Percentiles rank a stretch among this genome's conserved stretches.
These are phyloP conservation scores for Mola mola DNA, from an alignment of 2,113 vertebrate genomes.

Conservation along the genomic window DNA sequence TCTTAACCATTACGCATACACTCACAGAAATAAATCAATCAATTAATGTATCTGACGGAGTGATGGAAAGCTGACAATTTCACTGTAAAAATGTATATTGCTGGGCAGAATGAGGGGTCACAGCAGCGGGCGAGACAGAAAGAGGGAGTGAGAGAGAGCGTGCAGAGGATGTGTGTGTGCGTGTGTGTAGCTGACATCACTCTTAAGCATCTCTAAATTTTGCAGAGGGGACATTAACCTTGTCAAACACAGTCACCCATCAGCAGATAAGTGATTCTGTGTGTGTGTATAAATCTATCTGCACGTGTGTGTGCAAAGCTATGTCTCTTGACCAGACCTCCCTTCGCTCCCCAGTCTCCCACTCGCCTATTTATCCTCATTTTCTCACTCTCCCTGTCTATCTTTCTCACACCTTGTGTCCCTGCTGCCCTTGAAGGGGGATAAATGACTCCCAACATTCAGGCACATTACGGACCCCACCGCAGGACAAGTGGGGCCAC, in stretches of 20 bases:
- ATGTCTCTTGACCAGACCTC: conserved; percentile 32
- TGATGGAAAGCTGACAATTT: too few species aligned
- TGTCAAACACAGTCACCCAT: conserved; percentile 27
- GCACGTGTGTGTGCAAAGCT: conserved; percentile 9
- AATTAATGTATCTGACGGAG: too few species aligned
- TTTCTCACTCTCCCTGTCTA: conserved; percentile 34
- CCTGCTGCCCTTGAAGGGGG: conserved; percentile 55
- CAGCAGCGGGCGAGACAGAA: background rate
- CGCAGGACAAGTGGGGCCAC: conserved; percentile 33
- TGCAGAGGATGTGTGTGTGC: background rate
- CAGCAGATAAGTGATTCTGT: conserved; percentile 53
- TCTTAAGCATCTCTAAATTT: conserved; percentile 32
- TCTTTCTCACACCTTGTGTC: conserved; percentile 30
- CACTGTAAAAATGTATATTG: background rate
- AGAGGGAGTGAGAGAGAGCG: background rate
- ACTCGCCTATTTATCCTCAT: conserved; percentile 64
- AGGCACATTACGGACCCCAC: conserved; percentile 38
- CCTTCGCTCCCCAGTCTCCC: conserved; percentile 24
- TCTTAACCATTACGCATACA: too few species aligned
- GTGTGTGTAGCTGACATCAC: conserved; percentile 13
- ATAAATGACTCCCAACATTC: conserved; percentile 50
- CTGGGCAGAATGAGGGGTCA: conserved; percentile 6
- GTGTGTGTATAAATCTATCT: conserved; percentile 2
- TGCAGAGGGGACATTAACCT: conserved; percentile 53
- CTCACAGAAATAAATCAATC: too few species aligned